Conservation (phyloP, 2,113 vertebrate genomes). For the Paratilapia polleni region DNA sequence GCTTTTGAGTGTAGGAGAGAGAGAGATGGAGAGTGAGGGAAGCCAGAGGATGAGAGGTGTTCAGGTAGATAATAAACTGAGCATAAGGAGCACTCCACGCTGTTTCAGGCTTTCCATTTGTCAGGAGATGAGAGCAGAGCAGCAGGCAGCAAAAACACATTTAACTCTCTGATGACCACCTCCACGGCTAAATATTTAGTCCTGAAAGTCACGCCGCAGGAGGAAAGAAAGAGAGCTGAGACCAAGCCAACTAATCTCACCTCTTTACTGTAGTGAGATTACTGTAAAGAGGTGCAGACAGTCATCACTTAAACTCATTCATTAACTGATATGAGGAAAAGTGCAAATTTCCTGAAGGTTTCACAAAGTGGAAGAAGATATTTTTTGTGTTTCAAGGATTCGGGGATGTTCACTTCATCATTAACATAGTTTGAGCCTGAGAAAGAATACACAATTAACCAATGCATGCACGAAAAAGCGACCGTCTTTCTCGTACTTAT, state of each 20-base stretch:
- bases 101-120: constrained; percentile 10
- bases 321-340: too few species aligned
- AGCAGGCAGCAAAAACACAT: constrained; percentile 1
- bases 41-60: constrained; percentile 21
- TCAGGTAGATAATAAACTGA: constrained; percentile 49
- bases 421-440: not conserved
- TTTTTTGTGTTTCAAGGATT: not conserved
- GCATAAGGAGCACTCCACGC: constrained; percentile 1
- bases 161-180: not conserved
- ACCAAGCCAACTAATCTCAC: not conserved
- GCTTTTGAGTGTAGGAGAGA: not conserved
- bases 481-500: too few species aligned
- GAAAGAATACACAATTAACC: not conserved
- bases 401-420: not conserved
- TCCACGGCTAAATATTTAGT: not conserved
- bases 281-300: not conserved
- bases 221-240: not conserved
- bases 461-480: not conserved
- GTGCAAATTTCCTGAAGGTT: not conserved
- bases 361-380: not conserved
- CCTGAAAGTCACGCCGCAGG: not conserved
- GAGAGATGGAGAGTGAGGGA: not conserved
- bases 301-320: fast-evolving
- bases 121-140: constrained; percentile 36
- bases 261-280: not conserved